A percentile compares a stretch with the other conserved stretches of the same genome.
Conservation (phyloP, 1,140 invertebrate species). For the Plodia interpunctella region DNA sequence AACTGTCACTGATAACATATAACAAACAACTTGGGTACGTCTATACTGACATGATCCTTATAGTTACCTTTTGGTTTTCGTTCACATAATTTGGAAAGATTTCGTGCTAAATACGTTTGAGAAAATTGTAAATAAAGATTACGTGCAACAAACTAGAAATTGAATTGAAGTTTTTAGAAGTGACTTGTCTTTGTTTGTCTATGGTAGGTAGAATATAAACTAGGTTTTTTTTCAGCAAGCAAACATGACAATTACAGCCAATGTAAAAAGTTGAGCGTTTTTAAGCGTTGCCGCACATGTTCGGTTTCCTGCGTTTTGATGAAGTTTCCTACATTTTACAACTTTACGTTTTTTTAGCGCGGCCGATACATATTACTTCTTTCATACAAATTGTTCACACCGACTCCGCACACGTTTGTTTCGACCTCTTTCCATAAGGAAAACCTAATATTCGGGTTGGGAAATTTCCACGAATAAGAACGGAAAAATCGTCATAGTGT, state of each 20-base stretch:
- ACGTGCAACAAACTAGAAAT: conserved; percentile 65
- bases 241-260: no score
- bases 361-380: no score
- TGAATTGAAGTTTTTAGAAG: conserved; percentile 25
- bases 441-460: no score
- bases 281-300: no score
- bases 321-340: no score
- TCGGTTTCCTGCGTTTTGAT: no score
- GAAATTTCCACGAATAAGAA: no score
- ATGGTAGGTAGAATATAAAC: conserved; percentile 35
- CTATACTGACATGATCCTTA: conserved; percentile 25
- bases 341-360: no score
- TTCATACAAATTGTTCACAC: no score
- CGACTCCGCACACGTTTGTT: no score
- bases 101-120: conserved; percentile 41
- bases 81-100: conserved; percentile 55
- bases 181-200: conserved; percentile 46
- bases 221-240: conserved; percentile 24
- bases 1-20: conserved; percentile 61
- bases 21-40: conserved; percentile 56
- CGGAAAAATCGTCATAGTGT: no score
- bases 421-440: no score
- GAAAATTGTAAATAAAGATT: conserved; percentile 74
- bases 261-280: neutral
- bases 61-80: conserved; percentile 40